Evolutionary conservation across 2,888 invertebrate genomes (phyloP).

Genomic region (Dicyrtomina minuta): DNA sequence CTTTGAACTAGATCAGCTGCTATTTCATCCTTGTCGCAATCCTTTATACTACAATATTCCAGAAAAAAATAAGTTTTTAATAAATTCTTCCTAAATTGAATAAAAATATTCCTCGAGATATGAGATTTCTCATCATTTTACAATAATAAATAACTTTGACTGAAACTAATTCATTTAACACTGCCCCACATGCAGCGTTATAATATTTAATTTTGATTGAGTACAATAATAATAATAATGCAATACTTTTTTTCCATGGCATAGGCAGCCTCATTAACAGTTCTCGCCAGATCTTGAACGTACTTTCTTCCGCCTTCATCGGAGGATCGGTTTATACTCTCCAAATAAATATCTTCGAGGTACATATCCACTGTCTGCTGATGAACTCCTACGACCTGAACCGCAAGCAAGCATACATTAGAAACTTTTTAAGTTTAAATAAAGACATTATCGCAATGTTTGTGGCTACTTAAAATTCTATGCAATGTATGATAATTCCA

Average conservation of each 20-base stretch:
- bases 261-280: constrained; percentile 63
- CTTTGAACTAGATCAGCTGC: constrained; percentile 59
- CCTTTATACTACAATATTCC: constrained; percentile 33
- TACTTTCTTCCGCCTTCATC: constrained; percentile 62
- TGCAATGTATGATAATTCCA: neutral
- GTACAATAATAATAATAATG: neutral
- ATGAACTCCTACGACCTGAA: constrained; percentile 62
- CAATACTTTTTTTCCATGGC: constrained; percentile 55
- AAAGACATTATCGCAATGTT: neutral
- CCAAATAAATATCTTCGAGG: constrained; percentile 65
- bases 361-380: constrained; percentile 66
- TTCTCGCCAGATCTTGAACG: constrained; percentile 61
- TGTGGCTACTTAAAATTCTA: neutral
- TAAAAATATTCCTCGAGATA: no score
- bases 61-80: neutral
- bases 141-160: no score
- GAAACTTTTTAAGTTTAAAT: neutral
- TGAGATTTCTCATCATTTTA: no score
- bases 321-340: constrained; percentile 64
- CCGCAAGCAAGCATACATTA: neutral
- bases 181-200: neutral
- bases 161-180: neutral
- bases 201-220: neutral
- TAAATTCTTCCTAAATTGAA: neutral
- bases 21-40: constrained; percentile 58